Evolutionary conservation across 2,888 invertebrate species (phyloP).

Genomic region (Plemyria rubiginata): DNA sequence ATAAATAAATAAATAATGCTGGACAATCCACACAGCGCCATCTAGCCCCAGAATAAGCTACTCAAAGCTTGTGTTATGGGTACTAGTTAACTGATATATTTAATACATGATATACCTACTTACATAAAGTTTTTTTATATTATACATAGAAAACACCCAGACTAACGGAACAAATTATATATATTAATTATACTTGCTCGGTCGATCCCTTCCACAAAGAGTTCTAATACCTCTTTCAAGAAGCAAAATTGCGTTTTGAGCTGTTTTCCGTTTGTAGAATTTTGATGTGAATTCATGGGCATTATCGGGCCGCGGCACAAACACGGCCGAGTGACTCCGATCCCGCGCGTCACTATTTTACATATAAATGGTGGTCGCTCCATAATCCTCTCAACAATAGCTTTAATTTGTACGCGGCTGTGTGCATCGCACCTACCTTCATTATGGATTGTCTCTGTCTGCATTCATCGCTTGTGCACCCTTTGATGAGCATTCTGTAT

Average conservation of each 20-base stretch:
- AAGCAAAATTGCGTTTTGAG: background rate
- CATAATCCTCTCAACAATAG: constrained; percentile 81
- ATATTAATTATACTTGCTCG: too few relatives aligned
- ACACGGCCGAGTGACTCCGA: constrained; percentile 66
- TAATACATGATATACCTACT: too few relatives aligned
- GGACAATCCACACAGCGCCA: too few relatives aligned
- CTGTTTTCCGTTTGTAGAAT: constrained; percentile 16
- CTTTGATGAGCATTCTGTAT: background rate
- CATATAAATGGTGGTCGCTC: constrained; percentile 82
- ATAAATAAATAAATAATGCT: too few relatives aligned
- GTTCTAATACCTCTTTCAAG: background rate
- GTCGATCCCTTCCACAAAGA: background rate
- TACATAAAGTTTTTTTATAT: too few relatives aligned
- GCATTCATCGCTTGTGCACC: constrained; percentile 9
- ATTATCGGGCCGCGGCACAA: constrained; percentile 55
- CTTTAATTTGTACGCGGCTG: constrained; percentile 76
- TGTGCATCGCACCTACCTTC: constrained; percentile 57
- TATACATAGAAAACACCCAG: too few relatives aligned
- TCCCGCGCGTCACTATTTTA: constrained; percentile 80
- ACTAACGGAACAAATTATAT: too few relatives aligned
- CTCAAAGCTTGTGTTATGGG: too few relatives aligned
- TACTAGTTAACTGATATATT: too few relatives aligned
- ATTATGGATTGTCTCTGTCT: constrained; percentile 2
- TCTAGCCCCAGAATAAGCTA: too few relatives aligned
- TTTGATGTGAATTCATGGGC: constrained; percentile 49